A percentile compares a stretch with the other conserved stretches of the same genome.
Evolutionary conservation across 2,113 vertebrate species (phyloP).

Genomic region (Dicentrarchus labrax): DNA sequence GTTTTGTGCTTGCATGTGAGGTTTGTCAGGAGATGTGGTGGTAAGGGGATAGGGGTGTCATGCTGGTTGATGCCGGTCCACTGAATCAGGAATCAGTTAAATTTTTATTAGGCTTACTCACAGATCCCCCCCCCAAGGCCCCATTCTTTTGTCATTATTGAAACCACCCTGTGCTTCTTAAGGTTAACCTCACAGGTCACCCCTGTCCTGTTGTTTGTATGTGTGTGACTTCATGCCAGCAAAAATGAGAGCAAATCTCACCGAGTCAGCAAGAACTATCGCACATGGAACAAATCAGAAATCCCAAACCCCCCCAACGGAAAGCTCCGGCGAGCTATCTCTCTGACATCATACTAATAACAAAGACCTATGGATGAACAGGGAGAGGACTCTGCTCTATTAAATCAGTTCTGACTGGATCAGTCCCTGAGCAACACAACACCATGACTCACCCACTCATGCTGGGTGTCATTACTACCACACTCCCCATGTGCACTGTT

Average conservation of each 20-base stretch:
- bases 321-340: conserved; percentile 42
- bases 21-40: background rate
- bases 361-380: conserved; percentile 58
- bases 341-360: conserved; percentile 74
- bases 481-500: background rate
- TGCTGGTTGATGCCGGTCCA: background rate
- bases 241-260: conserved; percentile 17
- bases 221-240: conserved; percentile 24
- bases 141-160: conserved; percentile 5
- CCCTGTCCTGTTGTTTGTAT: conserved; percentile 9
- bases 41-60: background rate
- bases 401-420: conserved; percentile 58
- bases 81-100: background rate
- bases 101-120: conserved; percentile 25
- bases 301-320: conserved; percentile 17
- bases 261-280: conserved; percentile 36
- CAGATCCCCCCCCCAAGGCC: background rate
- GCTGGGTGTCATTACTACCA: conserved; percentile 36
- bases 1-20: background rate
- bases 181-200: conserved; percentile 9
- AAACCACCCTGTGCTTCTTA: background rate
- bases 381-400: conserved; percentile 57
- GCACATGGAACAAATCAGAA: conserved; percentile 72
- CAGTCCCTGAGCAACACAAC: conserved; percentile 49
- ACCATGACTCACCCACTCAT: conserved; percentile 61